Conservation (phyloP, 2,888 invertebrate genomes). For the Brachypterus glaber region DNA sequence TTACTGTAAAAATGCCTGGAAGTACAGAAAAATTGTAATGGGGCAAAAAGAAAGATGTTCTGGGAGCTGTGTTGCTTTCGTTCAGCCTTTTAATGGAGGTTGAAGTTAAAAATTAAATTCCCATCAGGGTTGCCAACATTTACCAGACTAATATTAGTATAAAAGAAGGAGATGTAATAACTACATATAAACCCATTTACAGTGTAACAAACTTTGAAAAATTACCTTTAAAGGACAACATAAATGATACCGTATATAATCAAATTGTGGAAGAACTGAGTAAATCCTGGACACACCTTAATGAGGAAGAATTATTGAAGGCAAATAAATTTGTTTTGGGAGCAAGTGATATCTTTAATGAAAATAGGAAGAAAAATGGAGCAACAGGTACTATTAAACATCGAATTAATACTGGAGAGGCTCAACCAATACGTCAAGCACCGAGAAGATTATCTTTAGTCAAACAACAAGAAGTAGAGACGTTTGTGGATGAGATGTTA, state of each 20-base stretch:
- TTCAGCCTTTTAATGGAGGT: no score
- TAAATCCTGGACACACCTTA: background rate
- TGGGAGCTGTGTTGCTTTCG: background rate
- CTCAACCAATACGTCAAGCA: background rate
- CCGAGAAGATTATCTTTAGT: background rate
- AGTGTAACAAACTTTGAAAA: background rate
- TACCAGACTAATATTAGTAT: background rate
- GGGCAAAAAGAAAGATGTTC: background rate
- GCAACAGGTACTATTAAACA: background rate
- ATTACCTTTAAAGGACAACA: background rate
- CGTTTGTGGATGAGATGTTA: background rate
- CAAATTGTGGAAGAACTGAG: background rate
- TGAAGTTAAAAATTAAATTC: background rate
- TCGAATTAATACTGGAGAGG: no score
- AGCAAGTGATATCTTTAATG: background rate
- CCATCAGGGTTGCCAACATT: background rate
- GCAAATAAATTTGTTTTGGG: background rate
- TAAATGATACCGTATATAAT: background rate
- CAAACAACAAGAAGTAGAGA: background rate
- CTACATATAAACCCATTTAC: no score
- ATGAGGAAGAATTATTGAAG: background rate
- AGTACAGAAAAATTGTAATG: background rate
- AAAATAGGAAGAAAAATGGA: background rate
- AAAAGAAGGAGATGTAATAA: background rate
- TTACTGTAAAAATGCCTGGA: background rate